Conservation (phyloP, 2,888 invertebrate genomes). For the Lepidonotus clava region DNA sequence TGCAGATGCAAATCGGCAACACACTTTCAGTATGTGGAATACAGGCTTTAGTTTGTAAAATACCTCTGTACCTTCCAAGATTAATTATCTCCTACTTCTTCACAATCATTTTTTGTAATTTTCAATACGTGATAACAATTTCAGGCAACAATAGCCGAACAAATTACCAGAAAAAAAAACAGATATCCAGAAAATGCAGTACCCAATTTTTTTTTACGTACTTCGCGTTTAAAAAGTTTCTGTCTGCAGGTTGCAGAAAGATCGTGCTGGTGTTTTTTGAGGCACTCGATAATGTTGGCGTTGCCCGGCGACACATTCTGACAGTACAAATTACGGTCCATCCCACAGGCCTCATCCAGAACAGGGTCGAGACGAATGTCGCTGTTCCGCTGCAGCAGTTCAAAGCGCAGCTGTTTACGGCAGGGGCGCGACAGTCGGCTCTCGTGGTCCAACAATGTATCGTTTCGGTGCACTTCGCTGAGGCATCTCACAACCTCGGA, state of each 20-base stretch:
- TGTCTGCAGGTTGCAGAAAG: constrained; percentile 85
- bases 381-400: constrained; percentile 92
- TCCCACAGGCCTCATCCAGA: constrained; percentile 72
- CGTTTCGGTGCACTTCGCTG: constrained; percentile 94
- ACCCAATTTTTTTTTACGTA: too few relatives aligned
- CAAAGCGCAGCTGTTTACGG: constrained; percentile 93
- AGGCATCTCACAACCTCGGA: constrained; percentile 90
- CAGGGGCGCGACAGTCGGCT: constrained; percentile 93
- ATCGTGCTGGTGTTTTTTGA: constrained; percentile 84
- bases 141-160: too few relatives aligned
- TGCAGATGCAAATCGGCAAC: too few relatives aligned
- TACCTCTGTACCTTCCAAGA: too few relatives aligned
- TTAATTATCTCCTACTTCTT: too few relatives aligned
- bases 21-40: too few relatives aligned
- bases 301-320: constrained; percentile 70
- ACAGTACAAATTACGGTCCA: constrained; percentile 73
- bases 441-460: constrained; percentile 87
- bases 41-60: too few relatives aligned
- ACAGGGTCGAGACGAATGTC: constrained; percentile 86
- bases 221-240: constrained; percentile 89
- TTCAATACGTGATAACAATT: too few relatives aligned
- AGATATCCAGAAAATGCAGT: too few relatives aligned
- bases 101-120: too few relatives aligned
- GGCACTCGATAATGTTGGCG: constrained; percentile 80
- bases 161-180: too few relatives aligned